Percentiles rank a stretch among this genome's conserved stretches.
phyloP scores from a whole-genome alignment of 2,888 invertebrate species.

The Anagyrus pseudococci region DNA sequence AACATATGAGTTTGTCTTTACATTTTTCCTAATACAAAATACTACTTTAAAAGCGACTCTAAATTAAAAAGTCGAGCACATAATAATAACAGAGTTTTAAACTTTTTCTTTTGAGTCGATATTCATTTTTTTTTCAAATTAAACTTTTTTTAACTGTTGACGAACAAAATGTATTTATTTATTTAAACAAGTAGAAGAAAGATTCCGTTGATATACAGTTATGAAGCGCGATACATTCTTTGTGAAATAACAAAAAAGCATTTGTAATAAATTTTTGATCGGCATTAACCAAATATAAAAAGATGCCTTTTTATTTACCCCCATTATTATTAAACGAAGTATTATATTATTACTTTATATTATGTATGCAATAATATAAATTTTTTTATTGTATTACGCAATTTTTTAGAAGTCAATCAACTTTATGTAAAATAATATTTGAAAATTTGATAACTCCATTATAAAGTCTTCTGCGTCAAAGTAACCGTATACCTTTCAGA shows the following conservation, averaged over 20 bases:
- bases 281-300: conserved; percentile 32
- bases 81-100: too few relatives aligned
- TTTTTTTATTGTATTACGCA: background rate
- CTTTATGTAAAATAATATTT: too few relatives aligned
- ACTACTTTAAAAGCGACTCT: too few relatives aligned
- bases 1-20: conserved; percentile 11
- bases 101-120: background rate
- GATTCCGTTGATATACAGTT: conserved; percentile 24
- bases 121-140: conserved; percentile 6
- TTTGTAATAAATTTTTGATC: conserved; percentile 41
- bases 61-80: too few relatives aligned
- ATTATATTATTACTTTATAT: background rate
- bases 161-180: conserved; percentile 28
- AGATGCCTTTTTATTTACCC: too few relatives aligned
- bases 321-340: too few relatives aligned
- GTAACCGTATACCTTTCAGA: too few relatives aligned
- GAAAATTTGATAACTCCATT: too few relatives aligned
- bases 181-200: conserved; percentile 25
- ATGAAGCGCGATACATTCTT: conserved; percentile 29
- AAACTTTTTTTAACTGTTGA: conserved; percentile 13
- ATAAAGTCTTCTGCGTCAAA: too few relatives aligned
- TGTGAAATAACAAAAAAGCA: conserved; percentile 36
- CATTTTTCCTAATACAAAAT: too few relatives aligned
- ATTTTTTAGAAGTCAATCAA: background rate
- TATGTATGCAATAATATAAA: background rate